Evolutionary conservation across 2,113 vertebrate species (phyloP).

Genomic region (Gavia stellata): DNA sequence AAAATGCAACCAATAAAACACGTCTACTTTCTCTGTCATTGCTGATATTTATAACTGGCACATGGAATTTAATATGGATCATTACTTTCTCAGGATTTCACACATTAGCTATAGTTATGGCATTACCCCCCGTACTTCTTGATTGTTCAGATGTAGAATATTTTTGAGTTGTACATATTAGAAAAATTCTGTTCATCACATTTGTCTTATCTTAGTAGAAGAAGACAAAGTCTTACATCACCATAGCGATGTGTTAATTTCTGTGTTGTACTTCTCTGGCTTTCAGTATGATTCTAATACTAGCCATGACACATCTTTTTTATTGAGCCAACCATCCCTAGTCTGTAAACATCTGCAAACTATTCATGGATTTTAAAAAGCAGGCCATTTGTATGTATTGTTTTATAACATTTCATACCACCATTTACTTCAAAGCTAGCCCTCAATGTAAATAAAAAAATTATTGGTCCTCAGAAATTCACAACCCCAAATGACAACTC

Average conservation of each 20-base stretch:
- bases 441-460: background rate
- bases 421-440: background rate
- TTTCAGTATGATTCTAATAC: background rate
- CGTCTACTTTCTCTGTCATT: background rate
- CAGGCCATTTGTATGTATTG: background rate
- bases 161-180: slow-evolving; percentile 1
- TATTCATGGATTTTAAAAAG: background rate
- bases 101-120: background rate
- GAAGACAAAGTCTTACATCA: background rate
- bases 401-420: background rate
- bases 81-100: slow-evolving; percentile 35
- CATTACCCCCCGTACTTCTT: background rate
- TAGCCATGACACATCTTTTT: background rate
- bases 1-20: slow-evolving; percentile 16
- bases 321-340: background rate
- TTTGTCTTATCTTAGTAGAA: background rate
- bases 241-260: background rate
- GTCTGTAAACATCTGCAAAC: background rate
- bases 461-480: background rate
- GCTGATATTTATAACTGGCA: slow-evolving; percentile 39
- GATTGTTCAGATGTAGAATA: background rate
- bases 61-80: slow-evolving; percentile 4
- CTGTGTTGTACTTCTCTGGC: background rate
- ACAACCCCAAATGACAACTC: background rate
- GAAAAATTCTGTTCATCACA: background rate